Conservation (phyloP, 53 echinoderm and acorn worm species). For the Echinometra lucunter region DNA sequence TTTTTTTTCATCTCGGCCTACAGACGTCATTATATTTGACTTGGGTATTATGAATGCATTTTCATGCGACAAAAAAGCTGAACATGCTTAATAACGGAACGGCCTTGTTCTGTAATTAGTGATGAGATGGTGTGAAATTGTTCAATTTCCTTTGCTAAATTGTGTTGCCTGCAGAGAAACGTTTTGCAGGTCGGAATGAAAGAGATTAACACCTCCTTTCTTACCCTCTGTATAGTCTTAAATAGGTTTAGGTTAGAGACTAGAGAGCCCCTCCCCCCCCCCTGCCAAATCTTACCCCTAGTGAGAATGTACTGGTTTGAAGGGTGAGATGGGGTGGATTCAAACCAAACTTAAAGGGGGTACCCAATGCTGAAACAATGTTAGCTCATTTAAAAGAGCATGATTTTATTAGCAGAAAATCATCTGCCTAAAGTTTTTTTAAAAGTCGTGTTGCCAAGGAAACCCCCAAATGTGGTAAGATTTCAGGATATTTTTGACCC, state of each 20-base stretch:
- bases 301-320: background rate
- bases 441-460: too few relatives aligned
- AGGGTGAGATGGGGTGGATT: background rate
- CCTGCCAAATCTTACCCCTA: background rate
- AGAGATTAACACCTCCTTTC: background rate
- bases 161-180: background rate
- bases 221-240: background rate
- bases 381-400: too few relatives aligned
- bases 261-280: too few relatives aligned
- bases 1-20: too few relatives aligned
- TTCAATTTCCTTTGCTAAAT: background rate
- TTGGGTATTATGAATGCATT: background rate
- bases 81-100: background rate
- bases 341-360: background rate
- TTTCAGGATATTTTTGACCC: too few relatives aligned
- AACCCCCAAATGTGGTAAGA: too few relatives aligned
- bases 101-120: background rate
- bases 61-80: background rate
- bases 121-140: background rate
- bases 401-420: too few relatives aligned
- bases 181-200: background rate
- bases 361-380: too few relatives aligned
- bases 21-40: too few relatives aligned
- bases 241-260: background rate
- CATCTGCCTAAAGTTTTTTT: too few relatives aligned